Conservation (phyloP, 2,888 invertebrate species). For the Cremastobaeus sp. region DNA sequence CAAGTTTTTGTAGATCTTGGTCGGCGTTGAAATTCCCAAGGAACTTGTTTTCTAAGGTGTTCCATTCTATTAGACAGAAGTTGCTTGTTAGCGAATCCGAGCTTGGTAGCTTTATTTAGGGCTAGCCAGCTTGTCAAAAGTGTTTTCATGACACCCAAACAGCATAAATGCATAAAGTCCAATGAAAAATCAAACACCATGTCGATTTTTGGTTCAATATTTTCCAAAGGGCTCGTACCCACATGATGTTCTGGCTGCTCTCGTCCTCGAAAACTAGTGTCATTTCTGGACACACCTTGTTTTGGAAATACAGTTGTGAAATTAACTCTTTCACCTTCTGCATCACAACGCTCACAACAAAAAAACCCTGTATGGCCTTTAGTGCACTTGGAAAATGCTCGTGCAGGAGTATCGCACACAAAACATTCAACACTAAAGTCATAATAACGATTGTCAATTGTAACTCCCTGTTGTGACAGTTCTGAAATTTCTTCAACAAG, state of each 20-base stretch:
- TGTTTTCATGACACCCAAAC: conserved; percentile 10
- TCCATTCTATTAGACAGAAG: conserved; percentile 4
- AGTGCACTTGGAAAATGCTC: conserved; percentile 11
- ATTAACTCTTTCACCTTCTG: not conserved
- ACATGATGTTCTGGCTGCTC: not conserved
- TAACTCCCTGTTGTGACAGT: not conserved
- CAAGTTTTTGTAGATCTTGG: not conserved
- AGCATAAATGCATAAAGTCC: conserved; percentile 22
- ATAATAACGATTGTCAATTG: not conserved
- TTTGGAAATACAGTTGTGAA: not conserved
- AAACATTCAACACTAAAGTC: not conserved
- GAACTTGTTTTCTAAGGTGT: not conserved
- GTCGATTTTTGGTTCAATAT: conserved; percentile 4
- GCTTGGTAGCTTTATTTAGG: not conserved
- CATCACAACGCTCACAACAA: conserved; percentile 9
- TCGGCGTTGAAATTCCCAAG: not conserved
- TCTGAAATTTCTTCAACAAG: conserved; percentile 7
- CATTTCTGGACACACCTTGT: not conserved
- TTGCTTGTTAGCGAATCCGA: not conserved
- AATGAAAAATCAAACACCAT: conserved; percentile 7
- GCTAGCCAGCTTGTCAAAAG: conserved; percentile 2
- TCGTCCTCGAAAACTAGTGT: conserved; percentile 4
- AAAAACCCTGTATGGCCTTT: conserved; percentile 13
- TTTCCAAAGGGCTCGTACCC: conserved; percentile 2
- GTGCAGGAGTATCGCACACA: conserved; percentile 20